Evolutionary conservation across 2,113 vertebrate genomes (phyloP), one percentile per base, ranked within the genome.

Genomic region (Chaetura pelagica): DNA sequence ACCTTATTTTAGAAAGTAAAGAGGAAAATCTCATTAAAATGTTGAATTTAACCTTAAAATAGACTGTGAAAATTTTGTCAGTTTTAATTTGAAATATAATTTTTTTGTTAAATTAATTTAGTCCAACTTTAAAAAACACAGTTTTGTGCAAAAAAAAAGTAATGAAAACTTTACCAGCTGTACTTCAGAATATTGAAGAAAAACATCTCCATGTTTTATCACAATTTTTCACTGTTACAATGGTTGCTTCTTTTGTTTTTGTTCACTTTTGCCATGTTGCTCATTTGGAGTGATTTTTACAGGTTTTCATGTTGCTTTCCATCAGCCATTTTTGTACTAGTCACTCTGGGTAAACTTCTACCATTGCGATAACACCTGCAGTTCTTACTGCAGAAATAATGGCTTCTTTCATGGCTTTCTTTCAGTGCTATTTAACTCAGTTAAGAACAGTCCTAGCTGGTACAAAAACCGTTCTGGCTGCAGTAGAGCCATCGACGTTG

Each of bases 281-380:
- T 88, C 67, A 49, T 61, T 85, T 90, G 24, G 54, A 85, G 67
- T 38, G 27, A 57, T 77, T 85, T 87, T 82, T 76, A 58, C 18
- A 58, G 27, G n/a, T 87, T 94, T 88, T 89, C 23, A 5, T 32
- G 7, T 62, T 76, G 54, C 29, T 76, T 91, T 82, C 29, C 86
- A 29, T 66, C 21, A 64, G 85, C 40, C 6, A 15, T 83, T 94
- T 91, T 80, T 46, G 46, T 59, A 55, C 8, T 46, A 83, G 55
- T 7, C 35, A 42, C 27, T 83, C 51, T 71, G 48, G 49, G 57
- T 66, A 83, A 73, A 73, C 16, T 71, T 69, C 40, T 44, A 42
- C 51, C 27, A 34, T 4, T 87, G 34, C 1, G 5, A 1, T 68
- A 76, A 64, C 20, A 32, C 13, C 49, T 30, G 29, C 0, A 34